These are phyloP conservation scores for Burhinus bistriatus DNA, from an alignment of 2,113 vertebrate species.

Conservation along the genomic window DNA sequence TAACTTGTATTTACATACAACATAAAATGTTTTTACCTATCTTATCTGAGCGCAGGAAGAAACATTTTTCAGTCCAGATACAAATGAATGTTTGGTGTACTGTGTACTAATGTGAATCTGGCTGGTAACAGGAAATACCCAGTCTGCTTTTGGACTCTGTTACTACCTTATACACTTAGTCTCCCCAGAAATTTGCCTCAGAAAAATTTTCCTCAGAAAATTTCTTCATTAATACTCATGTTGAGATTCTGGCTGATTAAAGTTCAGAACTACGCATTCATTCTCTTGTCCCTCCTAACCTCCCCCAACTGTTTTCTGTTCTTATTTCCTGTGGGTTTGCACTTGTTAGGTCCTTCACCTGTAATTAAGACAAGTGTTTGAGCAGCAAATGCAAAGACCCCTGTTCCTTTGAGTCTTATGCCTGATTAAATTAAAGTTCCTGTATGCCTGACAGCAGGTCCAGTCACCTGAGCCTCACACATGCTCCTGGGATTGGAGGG, in stretches of 20 bases:
- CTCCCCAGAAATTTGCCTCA: neutral
- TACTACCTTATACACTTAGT: neutral
- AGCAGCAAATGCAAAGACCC: neutral
- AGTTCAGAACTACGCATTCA: neutral
- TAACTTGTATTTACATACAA: slow-evolving; percentile 72
- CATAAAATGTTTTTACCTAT: slow-evolving; percentile 28
- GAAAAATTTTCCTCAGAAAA: neutral
- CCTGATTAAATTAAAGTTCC: neutral
- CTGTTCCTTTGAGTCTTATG: neutral
- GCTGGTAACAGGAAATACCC: neutral
- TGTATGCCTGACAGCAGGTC: neutral
- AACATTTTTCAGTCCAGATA: slow-evolving; percentile 28
- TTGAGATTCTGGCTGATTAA: neutral
- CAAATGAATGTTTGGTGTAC: neutral
- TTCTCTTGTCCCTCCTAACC: neutral
- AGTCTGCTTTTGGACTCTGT: neutral
- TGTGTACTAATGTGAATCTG: neutral
- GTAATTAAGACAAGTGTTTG: neutral
- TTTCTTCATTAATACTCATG: neutral
- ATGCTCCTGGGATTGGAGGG: neutral
- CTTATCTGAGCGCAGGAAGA: slow-evolving; percentile 32
- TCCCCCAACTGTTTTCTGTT: neutral
- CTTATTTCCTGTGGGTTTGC: neutral
- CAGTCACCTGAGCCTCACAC: neutral
- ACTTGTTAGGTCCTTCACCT: neutral